These are phyloP conservation scores for Piaya cayana DNA, from an alignment of 2,113 vertebrate species.

Conservation along the genomic window DNA sequence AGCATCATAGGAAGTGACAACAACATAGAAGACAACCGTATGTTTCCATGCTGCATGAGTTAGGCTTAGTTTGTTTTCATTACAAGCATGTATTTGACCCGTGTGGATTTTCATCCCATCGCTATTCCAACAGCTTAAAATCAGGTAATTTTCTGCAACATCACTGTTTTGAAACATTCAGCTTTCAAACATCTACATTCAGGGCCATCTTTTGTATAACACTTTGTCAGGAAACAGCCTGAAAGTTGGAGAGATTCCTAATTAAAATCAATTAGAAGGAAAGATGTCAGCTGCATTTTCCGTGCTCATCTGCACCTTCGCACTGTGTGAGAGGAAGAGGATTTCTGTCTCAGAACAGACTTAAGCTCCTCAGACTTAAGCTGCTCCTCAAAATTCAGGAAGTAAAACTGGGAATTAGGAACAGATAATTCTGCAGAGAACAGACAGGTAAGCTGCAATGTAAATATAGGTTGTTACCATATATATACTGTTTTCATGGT, in stretches of 20 bases:
- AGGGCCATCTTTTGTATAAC: background rate
- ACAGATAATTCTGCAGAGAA: background rate
- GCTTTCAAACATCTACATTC: background rate
- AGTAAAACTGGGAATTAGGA: constrained; percentile 23
- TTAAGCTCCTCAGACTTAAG: constrained; percentile 11
- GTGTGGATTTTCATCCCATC: background rate
- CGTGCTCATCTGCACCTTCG: constrained; percentile 11
- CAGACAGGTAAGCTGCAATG: background rate
- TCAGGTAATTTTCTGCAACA: background rate
- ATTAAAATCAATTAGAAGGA: constrained; percentile 66
- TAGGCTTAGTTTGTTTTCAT: background rate
- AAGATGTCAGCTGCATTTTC: constrained; percentile 57
- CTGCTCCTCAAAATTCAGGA: background rate
- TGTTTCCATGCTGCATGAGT: background rate
- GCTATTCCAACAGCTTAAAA: background rate
- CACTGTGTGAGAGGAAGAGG: background rate
- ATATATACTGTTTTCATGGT: background rate
- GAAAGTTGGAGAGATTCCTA: constrained; percentile 56
- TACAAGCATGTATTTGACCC: background rate
- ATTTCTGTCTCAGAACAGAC: too few species aligned
- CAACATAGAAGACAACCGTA: background rate
- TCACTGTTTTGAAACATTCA: constrained; percentile 3
- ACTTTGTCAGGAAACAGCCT: constrained; percentile 60
- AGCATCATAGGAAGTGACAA: background rate
- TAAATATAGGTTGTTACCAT: background rate